Evolutionary conservation across 2,113 vertebrate species (phyloP), one percentile per base, ranked within the genome.

Genomic region (Semicossyphus pulcher): DNA sequence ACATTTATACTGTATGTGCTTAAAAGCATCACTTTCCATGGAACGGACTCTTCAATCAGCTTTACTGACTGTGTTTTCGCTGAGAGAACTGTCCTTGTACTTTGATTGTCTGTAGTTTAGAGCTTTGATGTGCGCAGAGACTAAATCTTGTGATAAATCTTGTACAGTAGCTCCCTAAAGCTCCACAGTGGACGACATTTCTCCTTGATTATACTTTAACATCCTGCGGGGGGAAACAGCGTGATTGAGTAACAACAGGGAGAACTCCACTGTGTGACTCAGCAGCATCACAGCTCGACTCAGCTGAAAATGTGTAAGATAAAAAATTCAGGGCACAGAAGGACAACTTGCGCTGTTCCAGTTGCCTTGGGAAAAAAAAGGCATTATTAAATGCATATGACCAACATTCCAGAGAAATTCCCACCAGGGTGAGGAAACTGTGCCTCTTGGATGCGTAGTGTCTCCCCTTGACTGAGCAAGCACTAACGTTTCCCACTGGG

Each of bases 211-310:
- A 39, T 62, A 58, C 41, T 70, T 73, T 48, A 34, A 58, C 21
- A 62, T 51, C 53, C 52, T 66, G 42, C 7, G 5, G 74, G 36
- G 66, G 28, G 32, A 59, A 57, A 44, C 42, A n/a, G 58, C 29
- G 28, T 63, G 70, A 86, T 31, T 39, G 34, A 79, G 49, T 57
- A 70, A 82, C 56, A 77, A 39, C 39, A 41, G 36, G 18, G 25
- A 68, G 36, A 71, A 78, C 42, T 82, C n/a, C 39, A 64, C 72
- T 37, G 52, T 52, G 67, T 69, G 83, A 82, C 49, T 74, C 67
- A 72, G 74, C 52, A 67, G 67, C 74, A 70, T 29, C 44, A 39
- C 4, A 18, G 72, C 31, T 61, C 34, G 7, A 41, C 26, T 12
- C 73, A 23, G 36, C 39, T 52, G 64, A 45, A 36, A 66, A 73